These are phyloP conservation scores for Cryptoleucopteryx plumbea DNA, from an alignment of 2,113 vertebrate species.

Conservation along the genomic window DNA sequence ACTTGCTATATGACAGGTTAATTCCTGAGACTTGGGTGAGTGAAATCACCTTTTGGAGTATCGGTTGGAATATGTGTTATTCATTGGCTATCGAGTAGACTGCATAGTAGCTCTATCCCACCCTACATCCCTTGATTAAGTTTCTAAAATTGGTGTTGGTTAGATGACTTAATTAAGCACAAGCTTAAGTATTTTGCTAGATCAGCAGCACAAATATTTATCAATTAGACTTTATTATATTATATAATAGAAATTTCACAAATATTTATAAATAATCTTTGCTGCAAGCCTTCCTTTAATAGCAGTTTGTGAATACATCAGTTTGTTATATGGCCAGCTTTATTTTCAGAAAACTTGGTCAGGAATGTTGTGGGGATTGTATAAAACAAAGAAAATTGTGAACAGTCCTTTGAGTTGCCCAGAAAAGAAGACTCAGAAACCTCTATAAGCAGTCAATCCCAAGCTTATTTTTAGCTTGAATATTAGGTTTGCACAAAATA, in stretches of 20 bases:
- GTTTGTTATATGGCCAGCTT: background rate
- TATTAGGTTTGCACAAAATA: background rate
- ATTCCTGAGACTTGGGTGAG: background rate
- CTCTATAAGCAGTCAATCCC: background rate
- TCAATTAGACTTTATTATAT: background rate
- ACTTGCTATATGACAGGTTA: background rate
- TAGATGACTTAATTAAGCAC: background rate
- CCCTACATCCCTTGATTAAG: background rate
- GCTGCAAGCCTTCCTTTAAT: background rate
- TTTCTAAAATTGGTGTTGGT: background rate
- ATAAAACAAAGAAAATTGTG: background rate
- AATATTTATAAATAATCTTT: background rate
- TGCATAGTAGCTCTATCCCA: background rate
- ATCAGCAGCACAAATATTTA: background rate
- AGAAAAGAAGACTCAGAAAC: background rate
- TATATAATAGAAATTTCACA: background rate
- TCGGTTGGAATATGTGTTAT: background rate
- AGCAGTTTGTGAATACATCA: background rate
- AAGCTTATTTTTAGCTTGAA: background rate
- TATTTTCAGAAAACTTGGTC: background rate
- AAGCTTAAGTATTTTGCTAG: background rate
- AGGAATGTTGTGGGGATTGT: background rate
- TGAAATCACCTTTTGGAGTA: background rate
- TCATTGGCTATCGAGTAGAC: background rate
- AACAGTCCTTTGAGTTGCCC: background rate